A percentile compares a stretch with the other conserved stretches of the same genome.
Evolutionary conservation across 1,140 invertebrate genomes (phyloP).

Genomic region (Ectropis grisescens): DNA sequence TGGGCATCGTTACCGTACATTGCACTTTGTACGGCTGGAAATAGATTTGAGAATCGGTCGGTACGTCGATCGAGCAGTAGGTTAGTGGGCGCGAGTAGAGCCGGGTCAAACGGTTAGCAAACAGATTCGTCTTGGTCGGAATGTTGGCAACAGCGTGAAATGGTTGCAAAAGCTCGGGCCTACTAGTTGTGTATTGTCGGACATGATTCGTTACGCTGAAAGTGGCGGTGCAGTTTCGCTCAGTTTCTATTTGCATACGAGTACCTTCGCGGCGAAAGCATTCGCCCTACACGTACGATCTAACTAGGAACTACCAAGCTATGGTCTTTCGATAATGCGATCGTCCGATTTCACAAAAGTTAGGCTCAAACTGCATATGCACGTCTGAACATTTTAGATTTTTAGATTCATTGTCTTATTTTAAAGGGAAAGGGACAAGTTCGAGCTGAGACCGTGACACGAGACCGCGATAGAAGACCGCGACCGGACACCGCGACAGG

Average conservation of each 20-base stretch:
- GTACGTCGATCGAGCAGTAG: slow-evolving; percentile 41
- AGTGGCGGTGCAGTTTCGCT: slow-evolving; percentile 19
- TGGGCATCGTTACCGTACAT: slow-evolving; percentile 25
- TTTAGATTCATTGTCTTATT: too few relatives aligned
- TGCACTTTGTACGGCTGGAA: slow-evolving; percentile 18
- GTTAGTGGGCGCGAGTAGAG: slow-evolving; percentile 54
- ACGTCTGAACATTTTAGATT: too few relatives aligned
- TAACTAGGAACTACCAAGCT: too few relatives aligned
- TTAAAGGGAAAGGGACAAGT: too few relatives aligned
- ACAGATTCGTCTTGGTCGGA: slow-evolving; percentile 46
- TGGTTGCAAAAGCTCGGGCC: slow-evolving; percentile 39
- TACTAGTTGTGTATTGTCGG: slow-evolving; percentile 35
- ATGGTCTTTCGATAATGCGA: too few relatives aligned
- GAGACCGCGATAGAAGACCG: too few relatives aligned
- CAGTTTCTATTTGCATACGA: slow-evolving; percentile 4
- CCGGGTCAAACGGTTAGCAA: slow-evolving; percentile 55
- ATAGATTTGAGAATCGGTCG: slow-evolving; percentile 27
- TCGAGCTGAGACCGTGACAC: too few relatives aligned
- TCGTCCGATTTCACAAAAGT: too few relatives aligned
- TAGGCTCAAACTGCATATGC: too few relatives aligned
- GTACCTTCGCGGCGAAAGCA: too few relatives aligned
- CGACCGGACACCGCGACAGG: too few relatives aligned
- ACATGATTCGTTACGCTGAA: slow-evolving; percentile 31
- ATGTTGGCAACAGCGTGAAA: slow-evolving; percentile 38
- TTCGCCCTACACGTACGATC: too few relatives aligned